These are phyloP conservation scores for Dicyrtomina minuta DNA, from an alignment of 2,888 invertebrate genomes.

Conservation along the genomic window DNA sequence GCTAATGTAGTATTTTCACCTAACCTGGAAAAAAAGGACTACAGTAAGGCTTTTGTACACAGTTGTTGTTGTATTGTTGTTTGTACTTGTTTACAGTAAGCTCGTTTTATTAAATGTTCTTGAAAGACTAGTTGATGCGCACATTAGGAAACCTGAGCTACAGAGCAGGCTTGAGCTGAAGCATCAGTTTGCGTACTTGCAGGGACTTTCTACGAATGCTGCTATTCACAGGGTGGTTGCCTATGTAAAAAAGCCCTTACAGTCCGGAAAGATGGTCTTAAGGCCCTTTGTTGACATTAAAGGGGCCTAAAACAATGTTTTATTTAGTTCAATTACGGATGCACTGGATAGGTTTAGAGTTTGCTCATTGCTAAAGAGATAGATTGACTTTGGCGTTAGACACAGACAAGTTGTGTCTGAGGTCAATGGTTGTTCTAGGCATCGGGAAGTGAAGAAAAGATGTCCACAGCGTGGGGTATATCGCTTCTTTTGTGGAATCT, in stretches of 20 bases:
- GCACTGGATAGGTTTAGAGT: constrained; percentile 30
- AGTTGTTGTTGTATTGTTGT: no score
- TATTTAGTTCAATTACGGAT: constrained; percentile 32
- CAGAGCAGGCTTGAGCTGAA: not conserved
- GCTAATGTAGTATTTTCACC: constrained; percentile 28
- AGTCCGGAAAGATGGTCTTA: constrained; percentile 34
- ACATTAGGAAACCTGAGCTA: constrained; percentile 20
- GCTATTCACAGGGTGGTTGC: constrained; percentile 31
- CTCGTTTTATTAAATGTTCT: constrained; percentile 37
- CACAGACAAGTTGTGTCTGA: no score
- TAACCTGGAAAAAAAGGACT: constrained; percentile 36
- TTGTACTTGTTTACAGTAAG: no score
- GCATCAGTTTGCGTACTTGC: constrained; percentile 28
- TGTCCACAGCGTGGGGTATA: constrained; percentile 7
- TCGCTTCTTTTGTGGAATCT: not conserved
- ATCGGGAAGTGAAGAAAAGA: no score
- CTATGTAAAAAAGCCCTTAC: constrained; percentile 4
- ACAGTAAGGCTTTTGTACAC: constrained; percentile 19
- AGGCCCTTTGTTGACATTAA: constrained; percentile 51
- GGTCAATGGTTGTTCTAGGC: no score
- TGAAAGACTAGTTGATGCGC: constrained; percentile 33
- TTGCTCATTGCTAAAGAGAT: not conserved
- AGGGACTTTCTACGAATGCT: constrained; percentile 33
- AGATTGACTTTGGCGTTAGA: no score
- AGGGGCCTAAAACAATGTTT: constrained; percentile 52